Base-by-base conservation (phyloP, 2,888 invertebrate species). In the Cyclophora albipunctata region DNA sequence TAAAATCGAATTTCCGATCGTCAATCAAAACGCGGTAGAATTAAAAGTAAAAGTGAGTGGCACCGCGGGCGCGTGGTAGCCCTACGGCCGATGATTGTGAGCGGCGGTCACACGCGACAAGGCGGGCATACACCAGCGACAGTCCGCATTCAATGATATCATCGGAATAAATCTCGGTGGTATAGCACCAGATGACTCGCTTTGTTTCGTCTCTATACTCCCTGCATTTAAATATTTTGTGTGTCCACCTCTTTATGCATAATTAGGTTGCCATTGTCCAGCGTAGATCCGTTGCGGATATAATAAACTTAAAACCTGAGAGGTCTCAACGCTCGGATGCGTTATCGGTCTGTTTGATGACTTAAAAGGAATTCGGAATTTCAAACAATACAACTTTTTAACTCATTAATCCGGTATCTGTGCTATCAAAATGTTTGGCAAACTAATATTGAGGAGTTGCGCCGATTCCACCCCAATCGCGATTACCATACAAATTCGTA, bases 111-210 rank as follows among this genome's bases (percentile, higher is more conserved):
- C 70, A 66, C 69, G 69, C 62, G 60, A 49, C 49, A 45, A 20
- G 40, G 20, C 34, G 60, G 54, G 66, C 69, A 64, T 66, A 64
- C 59, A 58, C 65, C 58, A 61, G 58, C 58, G 54, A 55, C 60
- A 58, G 48, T 47, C 49, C 57, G 49, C 55, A 41, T 48, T 56
- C 72, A 73, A 74, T 73, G 73, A 71, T 81, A 81, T 80, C 81
- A 71, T 60, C 63, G 60, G 69, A 62, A 77, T 77, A 75, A 75
- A 84, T 84, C 81, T 80, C 69, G 64, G 60, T 69, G 73, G 79
- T 83, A 81, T 73, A 68, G 75, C 81, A 81, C 82, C 64, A 66
- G 72, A 71, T 67, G 65, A 64, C 60, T 66, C 69, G 71, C 79
- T 75, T 81, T 80, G 79, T 81, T 73, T 69, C 69, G 65, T 53